Base-by-base conservation (phyloP, 2,888 invertebrate species). In the Himalopsyche japonica region DNA sequence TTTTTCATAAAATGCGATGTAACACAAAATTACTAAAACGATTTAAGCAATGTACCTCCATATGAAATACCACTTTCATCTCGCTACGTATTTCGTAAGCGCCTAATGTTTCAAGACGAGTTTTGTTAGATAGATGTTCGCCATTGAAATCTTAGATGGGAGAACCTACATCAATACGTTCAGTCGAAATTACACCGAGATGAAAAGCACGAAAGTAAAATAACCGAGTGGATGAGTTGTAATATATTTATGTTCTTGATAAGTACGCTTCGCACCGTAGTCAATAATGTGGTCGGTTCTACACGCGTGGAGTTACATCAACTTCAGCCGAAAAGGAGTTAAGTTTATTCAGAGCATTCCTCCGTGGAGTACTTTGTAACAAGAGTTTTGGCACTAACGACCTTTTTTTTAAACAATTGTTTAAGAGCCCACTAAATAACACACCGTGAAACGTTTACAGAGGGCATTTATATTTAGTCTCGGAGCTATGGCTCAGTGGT, bases 171-270 rank as follows among this genome's bases (percentile, higher is more conserved):
- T 70, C 70, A 70, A 70, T 70, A 70, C 27, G 15, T 70, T 70
- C 27, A 70, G 70, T 27, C 30, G 70, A 70, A 70, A 70, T 70
- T 30, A 30, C 70, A 12, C 5, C 10, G 27, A 27, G 30, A 70
- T 70, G 70, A 70, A 70, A 70, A 70, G 70, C 70, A 70, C 70
- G 70, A 70, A 70, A 70, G 70, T 70, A 70, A 70, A 70, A 70
- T 70, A 70, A 70, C 70, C 24, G 15, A 27, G 70, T 27, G 70
- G 70, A 70, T 70, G 70, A 70, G 70, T 70, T 70, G 70, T 70
- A 70, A 27, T 70, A 70, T 30, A 70, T 70, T 70, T 70, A 70
- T 30, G 70, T 30, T 15, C 27, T 27, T 15, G 70, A 70, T 70
- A 70, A 70, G 27, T 70, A 15, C 30, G 70, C 70, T 70, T 27